phyloP scores from a whole-genome alignment of 2,888 invertebrate genomes.

The Trimorus sp. region DNA sequence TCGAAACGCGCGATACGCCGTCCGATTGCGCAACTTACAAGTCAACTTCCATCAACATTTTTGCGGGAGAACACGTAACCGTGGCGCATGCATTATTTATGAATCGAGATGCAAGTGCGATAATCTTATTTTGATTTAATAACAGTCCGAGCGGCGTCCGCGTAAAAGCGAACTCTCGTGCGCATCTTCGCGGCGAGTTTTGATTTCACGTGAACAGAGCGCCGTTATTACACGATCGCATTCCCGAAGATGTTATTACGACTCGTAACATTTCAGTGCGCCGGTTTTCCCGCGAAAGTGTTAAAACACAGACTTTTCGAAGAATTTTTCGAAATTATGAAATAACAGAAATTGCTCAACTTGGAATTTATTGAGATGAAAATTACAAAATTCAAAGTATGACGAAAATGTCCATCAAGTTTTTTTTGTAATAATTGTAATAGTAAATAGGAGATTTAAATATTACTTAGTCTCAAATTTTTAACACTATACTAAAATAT shows the following conservation, averaged over 20 bases:
- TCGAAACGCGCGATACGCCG: background rate
- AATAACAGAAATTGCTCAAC: too few species aligned
- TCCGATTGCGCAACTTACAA: slow-evolving; percentile 8
- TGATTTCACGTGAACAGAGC: slow-evolving; percentile 42
- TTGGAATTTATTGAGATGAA: too few species aligned
- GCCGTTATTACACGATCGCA: slow-evolving; percentile 42
- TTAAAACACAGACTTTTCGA: background rate
- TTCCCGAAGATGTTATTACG: slow-evolving; percentile 38
- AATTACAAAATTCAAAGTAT: too few species aligned
- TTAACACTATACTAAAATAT: too few species aligned
- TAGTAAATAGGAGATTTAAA: too few species aligned
- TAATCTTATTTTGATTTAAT: slow-evolving; percentile 43
- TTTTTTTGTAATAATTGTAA: too few species aligned
- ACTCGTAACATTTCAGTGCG: slow-evolving; percentile 25
- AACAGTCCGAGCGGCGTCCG: slow-evolving; percentile 21
- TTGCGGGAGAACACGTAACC: slow-evolving; percentile 27
- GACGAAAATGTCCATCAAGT: too few species aligned
- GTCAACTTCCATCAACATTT: slow-evolving; percentile 13
- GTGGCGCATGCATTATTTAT: slow-evolving; percentile 30
- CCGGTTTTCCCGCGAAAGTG: slow-evolving; percentile 25
- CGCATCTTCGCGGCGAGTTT: slow-evolving; percentile 37
- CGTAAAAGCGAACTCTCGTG: slow-evolving; percentile 30
- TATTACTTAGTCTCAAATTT: too few species aligned
- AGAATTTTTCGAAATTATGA: too few species aligned
- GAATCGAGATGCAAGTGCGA: slow-evolving; percentile 25